These are phyloP conservation scores for Neocloeon triangulifer DNA, from an alignment of 1,140 invertebrate species.

Conservation along the genomic window DNA sequence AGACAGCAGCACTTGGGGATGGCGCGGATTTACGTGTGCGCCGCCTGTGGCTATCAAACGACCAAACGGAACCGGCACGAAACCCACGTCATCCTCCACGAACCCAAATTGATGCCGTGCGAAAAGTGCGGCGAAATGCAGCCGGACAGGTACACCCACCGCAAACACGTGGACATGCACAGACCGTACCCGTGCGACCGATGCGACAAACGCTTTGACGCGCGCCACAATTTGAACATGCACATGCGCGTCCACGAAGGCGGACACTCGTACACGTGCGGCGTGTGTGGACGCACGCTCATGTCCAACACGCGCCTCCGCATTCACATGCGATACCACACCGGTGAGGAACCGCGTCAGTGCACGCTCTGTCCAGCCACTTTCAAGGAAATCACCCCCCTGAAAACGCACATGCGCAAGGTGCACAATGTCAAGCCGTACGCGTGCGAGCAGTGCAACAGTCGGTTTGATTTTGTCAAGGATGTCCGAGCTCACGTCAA, in stretches of 20 bases:
- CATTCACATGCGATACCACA: constrained; percentile 21
- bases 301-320: constrained; percentile 16
- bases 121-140: too few species aligned
- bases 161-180: too few species aligned
- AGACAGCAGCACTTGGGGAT: not conserved
- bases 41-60: too few species aligned
- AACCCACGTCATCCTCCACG: too few species aligned
- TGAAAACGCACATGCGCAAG: constrained; percentile 12
- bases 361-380: constrained; percentile 19
- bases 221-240: constrained; percentile 22
- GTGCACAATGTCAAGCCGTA: constrained; percentile 13
- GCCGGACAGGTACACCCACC: too few species aligned
- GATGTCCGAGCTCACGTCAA: too few species aligned
- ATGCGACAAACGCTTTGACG: constrained; percentile 31
- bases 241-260: constrained; percentile 27
- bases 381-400: constrained; percentile 14
- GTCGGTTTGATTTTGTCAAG: too few species aligned
- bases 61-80: too few species aligned
- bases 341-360: constrained; percentile 23
- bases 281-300: constrained; percentile 22
- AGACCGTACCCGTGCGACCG: too few species aligned
- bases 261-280: constrained; percentile 31
- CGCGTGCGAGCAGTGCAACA: not conserved
- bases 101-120: too few species aligned
- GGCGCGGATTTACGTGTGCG: not conserved